A percentile compares a stretch with the other conserved stretches of the same genome.
Conservation (phyloP, 2,797 vertebrate genomes). For the Dendrocincla tyrannina region DNA sequence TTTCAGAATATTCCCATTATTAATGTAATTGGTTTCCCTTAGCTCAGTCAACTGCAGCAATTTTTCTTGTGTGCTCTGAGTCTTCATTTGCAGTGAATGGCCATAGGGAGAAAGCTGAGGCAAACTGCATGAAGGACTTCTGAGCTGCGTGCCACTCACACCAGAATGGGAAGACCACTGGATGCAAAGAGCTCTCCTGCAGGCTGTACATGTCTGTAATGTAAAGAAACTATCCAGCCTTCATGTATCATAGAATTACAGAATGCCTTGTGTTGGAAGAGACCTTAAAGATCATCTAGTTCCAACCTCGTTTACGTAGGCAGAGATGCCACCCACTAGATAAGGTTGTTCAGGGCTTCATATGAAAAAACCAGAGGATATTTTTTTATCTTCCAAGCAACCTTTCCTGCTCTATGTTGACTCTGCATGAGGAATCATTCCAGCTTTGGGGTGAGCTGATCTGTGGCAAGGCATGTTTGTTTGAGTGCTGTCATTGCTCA, state of each 20-base stretch:
- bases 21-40: neutral
- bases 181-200: neutral
- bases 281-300: rapidly evolving
- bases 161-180: neutral
- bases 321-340: neutral
- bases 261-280: neutral
- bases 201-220: neutral
- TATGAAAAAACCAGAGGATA: neutral
- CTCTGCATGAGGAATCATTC: neutral
- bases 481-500: neutral
- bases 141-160: neutral
- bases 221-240: neutral
- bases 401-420: neutral
- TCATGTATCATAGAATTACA: neutral
- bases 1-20: neutral
- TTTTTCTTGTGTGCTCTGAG: neutral
- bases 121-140: neutral
- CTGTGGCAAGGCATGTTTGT: neutral
- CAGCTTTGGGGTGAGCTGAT: neutral
- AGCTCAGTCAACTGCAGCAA: neutral
- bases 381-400: neutral
- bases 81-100: neutral
- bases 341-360: neutral
- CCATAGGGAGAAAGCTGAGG: neutral
- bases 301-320: rapidly evolving